phyloP scores from a whole-genome alignment of 2,113 vertebrate genomes.

The Thalassarche chlororhynchos region DNA sequence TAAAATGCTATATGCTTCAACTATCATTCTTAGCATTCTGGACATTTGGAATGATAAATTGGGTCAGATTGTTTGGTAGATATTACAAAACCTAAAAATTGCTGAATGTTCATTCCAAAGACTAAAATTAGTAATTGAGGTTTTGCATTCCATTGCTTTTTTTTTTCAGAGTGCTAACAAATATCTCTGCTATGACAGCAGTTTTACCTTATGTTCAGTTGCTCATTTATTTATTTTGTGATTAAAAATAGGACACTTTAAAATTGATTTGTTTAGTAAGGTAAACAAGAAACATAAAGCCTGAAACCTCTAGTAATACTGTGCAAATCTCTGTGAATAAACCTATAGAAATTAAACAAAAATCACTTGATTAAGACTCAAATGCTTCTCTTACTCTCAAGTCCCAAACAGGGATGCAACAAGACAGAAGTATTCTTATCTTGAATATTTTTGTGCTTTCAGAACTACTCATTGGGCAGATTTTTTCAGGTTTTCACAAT shows the following conservation, averaged over 20 bases:
- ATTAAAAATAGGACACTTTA: not conserved
- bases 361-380: not conserved
- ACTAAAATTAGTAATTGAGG: not conserved
- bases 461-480: not conserved
- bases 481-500: not conserved
- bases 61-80: not conserved
- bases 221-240: not conserved
- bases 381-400: not conserved
- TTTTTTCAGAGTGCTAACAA: not conserved
- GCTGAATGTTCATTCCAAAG: not conserved
- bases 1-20: not conserved
- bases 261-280: not conserved
- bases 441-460: not conserved
- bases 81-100: not conserved
- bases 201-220: not conserved
- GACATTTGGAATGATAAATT: not conserved
- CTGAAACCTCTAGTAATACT: not conserved
- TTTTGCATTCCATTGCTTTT: not conserved
- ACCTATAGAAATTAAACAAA: not conserved
- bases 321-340: not conserved
- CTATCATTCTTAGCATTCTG: not conserved
- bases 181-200: not conserved
- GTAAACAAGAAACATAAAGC: not conserved
- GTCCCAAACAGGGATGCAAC: rapidly evolving
- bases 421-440: not conserved